These are phyloP conservation scores for Merops nubicus DNA, from an alignment of 2,113 vertebrate species.

Conservation along the genomic window DNA sequence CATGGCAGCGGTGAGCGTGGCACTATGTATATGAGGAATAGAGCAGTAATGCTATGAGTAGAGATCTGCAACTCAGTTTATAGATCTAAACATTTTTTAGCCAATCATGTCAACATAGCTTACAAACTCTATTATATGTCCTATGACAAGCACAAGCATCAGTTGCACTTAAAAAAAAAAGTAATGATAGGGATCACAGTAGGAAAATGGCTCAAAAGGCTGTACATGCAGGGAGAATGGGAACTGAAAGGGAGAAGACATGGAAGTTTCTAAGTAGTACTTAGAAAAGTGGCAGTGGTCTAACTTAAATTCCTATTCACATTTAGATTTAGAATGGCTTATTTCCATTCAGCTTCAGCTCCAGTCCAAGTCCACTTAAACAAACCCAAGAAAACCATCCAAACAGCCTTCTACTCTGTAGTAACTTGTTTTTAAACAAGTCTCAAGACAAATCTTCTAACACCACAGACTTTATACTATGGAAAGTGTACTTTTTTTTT, in stretches of 20 bases:
- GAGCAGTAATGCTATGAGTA: neutral
- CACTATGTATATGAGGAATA: neutral
- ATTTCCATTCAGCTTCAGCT: neutral
- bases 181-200: neutral
- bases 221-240: neutral
- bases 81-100: neutral
- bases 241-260: neutral
- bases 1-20: neutral
- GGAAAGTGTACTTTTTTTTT: neutral
- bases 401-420: neutral
- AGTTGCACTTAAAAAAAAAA: neutral
- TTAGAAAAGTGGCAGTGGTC: neutral
- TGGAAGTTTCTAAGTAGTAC: neutral
- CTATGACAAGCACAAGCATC: rapidly evolving
- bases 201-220: neutral
- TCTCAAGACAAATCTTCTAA: neutral
- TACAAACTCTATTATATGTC: no score
- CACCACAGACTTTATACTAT: neutral
- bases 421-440: neutral
- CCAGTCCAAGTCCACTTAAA: neutral
- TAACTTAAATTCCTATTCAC: neutral
- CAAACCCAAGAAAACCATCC: neutral
- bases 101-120: neutral
- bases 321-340: neutral
- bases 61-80: neutral